Evolutionary conservation across 2,888 invertebrate genomes (phyloP).

Genomic region (Barypeithes pellucidus): DNA sequence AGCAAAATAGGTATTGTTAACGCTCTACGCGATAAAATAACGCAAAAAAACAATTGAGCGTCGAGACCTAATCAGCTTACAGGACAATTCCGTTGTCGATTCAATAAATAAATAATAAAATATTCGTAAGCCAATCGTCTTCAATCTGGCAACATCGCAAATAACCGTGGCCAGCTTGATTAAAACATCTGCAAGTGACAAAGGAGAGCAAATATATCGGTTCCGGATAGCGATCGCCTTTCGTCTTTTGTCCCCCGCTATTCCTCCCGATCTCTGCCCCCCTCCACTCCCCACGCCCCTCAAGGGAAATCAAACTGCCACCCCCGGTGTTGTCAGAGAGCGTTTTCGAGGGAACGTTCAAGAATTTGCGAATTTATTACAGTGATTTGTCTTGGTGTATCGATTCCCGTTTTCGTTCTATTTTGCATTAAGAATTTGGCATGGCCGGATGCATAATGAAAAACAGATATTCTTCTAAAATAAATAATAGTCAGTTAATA

Average conservation of each 20-base stretch:
- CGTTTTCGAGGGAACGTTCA: slow-evolving; percentile 49
- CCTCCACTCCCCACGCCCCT: slow-evolving; percentile 21
- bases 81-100: too few species aligned
- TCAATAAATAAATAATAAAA: background rate
- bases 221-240: slow-evolving; percentile 57
- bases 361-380: slow-evolving; percentile 52
- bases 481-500: too few species aligned
- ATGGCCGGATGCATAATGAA: background rate
- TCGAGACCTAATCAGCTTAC: too few species aligned
- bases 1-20: too few species aligned
- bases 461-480: background rate
- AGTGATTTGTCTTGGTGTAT: slow-evolving; percentile 49
- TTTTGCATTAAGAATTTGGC: slow-evolving; percentile 31
- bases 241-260: slow-evolving; percentile 55
- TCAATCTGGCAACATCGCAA: slow-evolving; percentile 2
- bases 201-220: slow-evolving; percentile 61
- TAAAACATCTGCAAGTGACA: slow-evolving; percentile 63
- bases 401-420: slow-evolving; percentile 38
- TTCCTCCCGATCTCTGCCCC: slow-evolving; percentile 10
- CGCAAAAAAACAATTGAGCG: too few species aligned
- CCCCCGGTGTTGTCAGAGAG: slow-evolving; percentile 54
- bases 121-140: background rate
- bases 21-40: too few species aligned
- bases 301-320: slow-evolving; percentile 55
- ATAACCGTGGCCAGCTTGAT: slow-evolving; percentile 55